Percentiles rank a stretch among this genome's conserved stretches.
Conservation (phyloP, 1,140 invertebrate genomes). For the Lepidostoma basale region DNA sequence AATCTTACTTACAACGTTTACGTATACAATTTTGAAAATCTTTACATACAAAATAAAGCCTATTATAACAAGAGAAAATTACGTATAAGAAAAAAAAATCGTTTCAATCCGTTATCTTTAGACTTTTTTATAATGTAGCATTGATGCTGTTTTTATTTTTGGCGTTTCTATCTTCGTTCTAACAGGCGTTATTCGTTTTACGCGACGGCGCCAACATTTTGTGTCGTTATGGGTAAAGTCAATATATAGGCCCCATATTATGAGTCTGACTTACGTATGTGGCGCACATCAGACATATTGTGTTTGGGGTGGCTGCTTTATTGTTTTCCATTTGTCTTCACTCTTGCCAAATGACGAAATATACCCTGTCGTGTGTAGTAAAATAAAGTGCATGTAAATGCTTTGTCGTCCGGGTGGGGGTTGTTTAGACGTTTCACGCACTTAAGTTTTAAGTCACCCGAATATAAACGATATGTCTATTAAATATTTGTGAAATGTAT, state of each 20-base stretch:
- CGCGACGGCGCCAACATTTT: conserved; percentile 29
- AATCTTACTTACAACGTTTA: neutral
- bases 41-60: neutral
- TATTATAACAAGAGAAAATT: neutral
- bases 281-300: neutral
- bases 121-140: neutral
- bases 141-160: neutral
- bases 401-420: no score
- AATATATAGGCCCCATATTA: conserved; percentile 7
- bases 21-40: no score
- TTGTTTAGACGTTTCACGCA: no score
- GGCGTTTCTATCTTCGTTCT: neutral
- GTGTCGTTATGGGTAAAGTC: conserved; percentile 17
- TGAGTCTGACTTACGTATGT: neutral
- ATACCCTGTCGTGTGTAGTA: neutral
- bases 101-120: neutral
- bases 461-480: no score
- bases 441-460: no score
- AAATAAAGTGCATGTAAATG: no score
- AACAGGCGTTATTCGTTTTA: conserved; percentile 36
- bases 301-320: neutral
- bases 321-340: neutral
- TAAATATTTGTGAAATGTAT: no score
- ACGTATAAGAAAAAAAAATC: neutral
- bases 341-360: neutral